These are phyloP conservation scores for Malaclemys terrapin DNA, from an alignment of 2,113 vertebrate genomes.

Conservation along the genomic window DNA sequence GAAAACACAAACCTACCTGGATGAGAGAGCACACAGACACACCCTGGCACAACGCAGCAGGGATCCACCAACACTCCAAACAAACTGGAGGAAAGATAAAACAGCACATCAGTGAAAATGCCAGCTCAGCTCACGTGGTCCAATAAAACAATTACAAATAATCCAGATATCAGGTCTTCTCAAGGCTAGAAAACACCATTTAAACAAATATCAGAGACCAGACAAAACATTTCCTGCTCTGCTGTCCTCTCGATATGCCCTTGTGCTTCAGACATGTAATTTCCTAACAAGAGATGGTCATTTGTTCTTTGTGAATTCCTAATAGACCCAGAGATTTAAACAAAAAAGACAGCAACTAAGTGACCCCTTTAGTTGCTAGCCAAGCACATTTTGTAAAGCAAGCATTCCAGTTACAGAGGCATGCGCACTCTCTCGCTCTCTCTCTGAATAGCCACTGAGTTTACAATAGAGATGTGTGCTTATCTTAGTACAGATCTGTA, in stretches of 20 bases:
- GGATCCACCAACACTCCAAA: background rate
- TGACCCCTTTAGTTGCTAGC: background rate
- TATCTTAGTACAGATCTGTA: background rate
- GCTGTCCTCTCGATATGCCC: background rate
- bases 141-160: background rate
- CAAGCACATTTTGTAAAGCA: background rate
- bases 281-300: background rate
- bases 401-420: background rate
- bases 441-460: background rate
- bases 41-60: background rate
- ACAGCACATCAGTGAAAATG: background rate
- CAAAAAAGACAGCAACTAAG: background rate
- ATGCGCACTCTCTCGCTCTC: background rate
- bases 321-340: background rate
- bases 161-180: background rate
- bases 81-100: background rate
- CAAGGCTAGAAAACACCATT: background rate
- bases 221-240: fast-evolving
- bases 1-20: slow-evolving; percentile 44
- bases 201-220: background rate
- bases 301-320: background rate
- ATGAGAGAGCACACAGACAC: background rate
- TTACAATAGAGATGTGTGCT: background rate
- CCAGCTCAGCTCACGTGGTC: slow-evolving; percentile 43
- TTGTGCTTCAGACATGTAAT: background rate